Conservation (phyloP, 2,797 vertebrate species). For the Astyanax mexicanus region DNA sequence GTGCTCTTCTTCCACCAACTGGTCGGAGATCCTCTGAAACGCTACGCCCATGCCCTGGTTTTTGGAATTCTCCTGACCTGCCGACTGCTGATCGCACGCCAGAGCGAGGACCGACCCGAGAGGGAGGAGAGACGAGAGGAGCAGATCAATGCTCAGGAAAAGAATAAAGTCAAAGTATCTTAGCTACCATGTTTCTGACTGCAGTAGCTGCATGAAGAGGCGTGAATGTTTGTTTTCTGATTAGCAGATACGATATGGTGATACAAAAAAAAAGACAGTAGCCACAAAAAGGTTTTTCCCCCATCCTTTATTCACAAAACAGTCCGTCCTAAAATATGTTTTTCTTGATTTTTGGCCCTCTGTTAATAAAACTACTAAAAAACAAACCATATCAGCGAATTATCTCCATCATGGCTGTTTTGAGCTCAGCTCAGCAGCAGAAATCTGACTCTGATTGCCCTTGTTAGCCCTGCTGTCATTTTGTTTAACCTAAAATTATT, state of each 20-base stretch:
- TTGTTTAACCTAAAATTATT: constrained; percentile 52
- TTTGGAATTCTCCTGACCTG: constrained; percentile 98
- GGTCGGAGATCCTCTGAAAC: constrained; percentile 95
- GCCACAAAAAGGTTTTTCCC: constrained; percentile 64
- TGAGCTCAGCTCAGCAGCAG: constrained; percentile 49
- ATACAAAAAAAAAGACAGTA: constrained; percentile 65
- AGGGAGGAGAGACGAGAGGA: constrained; percentile 81
- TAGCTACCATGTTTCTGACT: constrained; percentile 67
- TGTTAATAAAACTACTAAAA: constrained; percentile 2
- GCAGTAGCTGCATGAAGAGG: constrained; percentile 34
- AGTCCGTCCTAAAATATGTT: constrained; percentile 61
- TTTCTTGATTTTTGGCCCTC: constrained; percentile 61
- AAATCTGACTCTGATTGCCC: constrained; percentile 5
- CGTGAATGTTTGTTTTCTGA: constrained; percentile 60
- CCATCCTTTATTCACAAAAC: constrained; percentile 46
- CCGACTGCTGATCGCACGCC: constrained; percentile 94
- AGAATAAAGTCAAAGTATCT: constrained; percentile 96
- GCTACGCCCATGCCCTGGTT: constrained; percentile 96
- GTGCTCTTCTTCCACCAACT: constrained; percentile 98
- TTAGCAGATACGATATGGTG: constrained; percentile 65
- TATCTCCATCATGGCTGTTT: constrained; percentile 66
- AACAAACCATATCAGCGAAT: constrained; percentile 60
- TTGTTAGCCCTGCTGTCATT: constrained; percentile 17
- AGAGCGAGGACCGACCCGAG: constrained; percentile 89
- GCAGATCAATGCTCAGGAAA: constrained; percentile 85